Conservation (phyloP, 2,888 invertebrate species). For the Imbricaverruca yamaguchii region DNA sequence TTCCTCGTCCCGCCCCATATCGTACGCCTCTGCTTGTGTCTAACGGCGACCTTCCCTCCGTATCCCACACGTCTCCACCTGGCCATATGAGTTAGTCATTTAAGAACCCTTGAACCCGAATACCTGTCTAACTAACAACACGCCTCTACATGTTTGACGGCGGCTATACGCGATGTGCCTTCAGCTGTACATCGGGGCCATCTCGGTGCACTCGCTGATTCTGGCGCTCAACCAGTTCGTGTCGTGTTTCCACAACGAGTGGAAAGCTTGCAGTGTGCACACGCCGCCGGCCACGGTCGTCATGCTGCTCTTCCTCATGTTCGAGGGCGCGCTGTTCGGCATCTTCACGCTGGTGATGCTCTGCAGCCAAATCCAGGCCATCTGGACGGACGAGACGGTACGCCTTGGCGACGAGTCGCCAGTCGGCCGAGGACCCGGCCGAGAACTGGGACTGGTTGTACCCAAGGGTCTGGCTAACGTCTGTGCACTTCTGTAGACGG, state of each 20-base stretch:
- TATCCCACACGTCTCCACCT: no score
- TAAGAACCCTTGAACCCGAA: no score
- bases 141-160: no score
- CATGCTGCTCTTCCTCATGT: slow-evolving; percentile 78
- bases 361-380: slow-evolving; percentile 90
- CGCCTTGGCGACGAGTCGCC: no score
- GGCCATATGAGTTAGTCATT: no score
- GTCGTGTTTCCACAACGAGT: slow-evolving; percentile 84
- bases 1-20: no score
- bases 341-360: slow-evolving; percentile 98
- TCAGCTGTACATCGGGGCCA: slow-evolving; percentile 95
- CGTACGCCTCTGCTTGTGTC: no score
- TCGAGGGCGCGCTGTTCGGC: slow-evolving; percentile 91
- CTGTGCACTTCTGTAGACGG: not conserved
- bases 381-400: slow-evolving; percentile 97
- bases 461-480: not conserved
- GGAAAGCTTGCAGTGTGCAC: slow-evolving; percentile 87
- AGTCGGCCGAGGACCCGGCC: no score
- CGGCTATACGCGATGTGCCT: not conserved
- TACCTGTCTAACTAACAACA: no score
- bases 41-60: no score
- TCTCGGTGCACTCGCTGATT: slow-evolving; percentile 87
- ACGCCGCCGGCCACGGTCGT: slow-evolving; percentile 95
- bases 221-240: slow-evolving; percentile 89
- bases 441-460: no score